Conservation (phyloP, 2,113 vertebrate species). For the Colius striatus region DNA sequence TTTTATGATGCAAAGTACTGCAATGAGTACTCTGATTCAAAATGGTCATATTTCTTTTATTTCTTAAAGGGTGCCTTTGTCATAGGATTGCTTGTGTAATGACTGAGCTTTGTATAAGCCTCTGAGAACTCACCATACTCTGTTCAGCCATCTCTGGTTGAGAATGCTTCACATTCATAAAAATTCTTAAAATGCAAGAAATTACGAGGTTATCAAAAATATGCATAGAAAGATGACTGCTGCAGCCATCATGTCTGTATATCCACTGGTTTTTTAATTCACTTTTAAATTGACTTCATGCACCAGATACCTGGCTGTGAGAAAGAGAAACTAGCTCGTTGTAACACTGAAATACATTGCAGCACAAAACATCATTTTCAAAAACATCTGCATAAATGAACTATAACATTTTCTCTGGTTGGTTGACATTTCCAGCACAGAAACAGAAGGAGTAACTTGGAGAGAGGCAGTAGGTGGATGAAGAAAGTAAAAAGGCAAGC, state of each 20-base stretch:
- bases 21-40: neutral
- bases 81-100: neutral
- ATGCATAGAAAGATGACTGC: fast-evolving
- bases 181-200: fast-evolving
- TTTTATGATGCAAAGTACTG: neutral
- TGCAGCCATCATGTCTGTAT: neutral
- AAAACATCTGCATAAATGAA: neutral
- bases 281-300: neutral
- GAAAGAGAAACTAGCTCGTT: neutral
- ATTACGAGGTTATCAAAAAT: neutral
- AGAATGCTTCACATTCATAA: neutral
- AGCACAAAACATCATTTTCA: neutral
- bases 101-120: neutral
- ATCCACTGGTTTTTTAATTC: neutral
- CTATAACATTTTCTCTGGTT: fast-evolving
- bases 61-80: neutral
- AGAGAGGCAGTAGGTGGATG: neutral
- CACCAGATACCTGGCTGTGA: neutral
- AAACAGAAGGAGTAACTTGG: neutral
- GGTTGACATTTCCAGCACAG: neutral
- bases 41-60: neutral
- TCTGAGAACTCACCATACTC: neutral
- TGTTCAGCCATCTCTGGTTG: neutral
- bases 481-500: neutral
- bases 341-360: neutral